phyloP scores from a whole-genome alignment of 2,888 invertebrate species.

The Eupeodes luniger region DNA sequence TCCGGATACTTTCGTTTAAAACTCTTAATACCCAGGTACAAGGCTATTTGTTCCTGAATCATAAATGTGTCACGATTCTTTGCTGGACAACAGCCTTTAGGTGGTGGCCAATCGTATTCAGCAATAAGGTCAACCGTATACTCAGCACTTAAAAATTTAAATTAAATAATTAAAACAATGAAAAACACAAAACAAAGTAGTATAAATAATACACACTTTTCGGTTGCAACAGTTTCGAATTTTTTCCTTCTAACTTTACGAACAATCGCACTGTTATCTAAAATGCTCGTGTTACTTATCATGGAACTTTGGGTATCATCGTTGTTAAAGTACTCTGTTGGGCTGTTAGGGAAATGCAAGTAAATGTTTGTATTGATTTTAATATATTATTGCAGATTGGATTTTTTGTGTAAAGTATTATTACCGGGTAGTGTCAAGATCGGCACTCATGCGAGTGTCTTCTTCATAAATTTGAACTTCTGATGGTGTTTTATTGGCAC shows the following conservation, averaged over 20 bases:
- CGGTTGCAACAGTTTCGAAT: constrained; percentile 85
- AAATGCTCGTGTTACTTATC: constrained; percentile 86
- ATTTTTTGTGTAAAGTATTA: constrained; percentile 8
- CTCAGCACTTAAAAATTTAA: constrained; percentile 83
- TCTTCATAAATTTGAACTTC: constrained; percentile 87
- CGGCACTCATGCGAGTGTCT: constrained; percentile 91
- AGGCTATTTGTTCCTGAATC: constrained; percentile 98
- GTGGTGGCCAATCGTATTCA: constrained; percentile 96
- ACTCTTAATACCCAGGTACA: constrained; percentile 97
- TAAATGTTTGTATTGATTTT: not conserved
- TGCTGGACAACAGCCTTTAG: constrained; percentile 85
- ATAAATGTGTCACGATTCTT: constrained; percentile 91
- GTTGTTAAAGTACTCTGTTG: constrained; percentile 81
- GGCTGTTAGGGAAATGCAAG: constrained; percentile 79
- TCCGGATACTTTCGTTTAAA: constrained; percentile 98
- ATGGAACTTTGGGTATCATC: constrained; percentile 94
- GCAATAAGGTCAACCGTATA: constrained; percentile 94
- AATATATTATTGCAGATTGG: not conserved
- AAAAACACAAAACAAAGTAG: not conserved
- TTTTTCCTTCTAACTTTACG: constrained; percentile 83
- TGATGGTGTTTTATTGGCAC: constrained; percentile 52
- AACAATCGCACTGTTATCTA: constrained; percentile 79
- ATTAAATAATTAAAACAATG: not conserved
- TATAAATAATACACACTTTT: constrained; percentile 82
- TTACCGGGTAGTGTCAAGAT: constrained; percentile 83